Evolutionary conservation across 2,797 vertebrate genomes (phyloP).

Genomic region (Setipinna tenuifilis): DNA sequence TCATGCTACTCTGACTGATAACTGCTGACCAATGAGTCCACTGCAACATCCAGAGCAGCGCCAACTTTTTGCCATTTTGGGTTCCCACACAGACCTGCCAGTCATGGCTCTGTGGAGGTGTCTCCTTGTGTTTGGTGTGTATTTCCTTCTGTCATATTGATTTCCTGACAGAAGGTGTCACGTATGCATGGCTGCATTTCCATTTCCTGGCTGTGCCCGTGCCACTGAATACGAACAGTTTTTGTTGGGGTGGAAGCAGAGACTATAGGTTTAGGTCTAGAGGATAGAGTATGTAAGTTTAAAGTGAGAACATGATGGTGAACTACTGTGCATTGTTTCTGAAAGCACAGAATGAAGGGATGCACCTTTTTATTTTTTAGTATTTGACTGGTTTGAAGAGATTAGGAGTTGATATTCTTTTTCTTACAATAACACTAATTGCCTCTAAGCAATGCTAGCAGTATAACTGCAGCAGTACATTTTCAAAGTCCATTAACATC

Average conservation of each 20-base stretch:
- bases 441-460: too few relatives aligned
- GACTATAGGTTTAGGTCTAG: too few relatives aligned
- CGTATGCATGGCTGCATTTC: background rate
- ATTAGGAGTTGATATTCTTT: too few relatives aligned
- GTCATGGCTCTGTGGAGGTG: background rate
- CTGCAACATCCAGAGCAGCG: background rate
- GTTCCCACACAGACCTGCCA: background rate
- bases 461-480: too few relatives aligned
- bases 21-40: background rate
- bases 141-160: background rate
- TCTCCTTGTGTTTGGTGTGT: background rate
- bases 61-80: background rate
- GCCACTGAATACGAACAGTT: background rate
- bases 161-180: background rate
- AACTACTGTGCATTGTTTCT: background rate
- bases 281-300: background rate
- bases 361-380: too few relatives aligned
- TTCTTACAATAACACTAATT: too few relatives aligned
- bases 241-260: background rate
- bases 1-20: background rate
- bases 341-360: too few relatives aligned
- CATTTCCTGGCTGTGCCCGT: background rate
- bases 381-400: too few relatives aligned
- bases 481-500: too few relatives aligned
- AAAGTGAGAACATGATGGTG: background rate